Evolutionary conservation across 2,113 vertebrate species (phyloP).

Genomic region (Lepus timidus): DNA sequence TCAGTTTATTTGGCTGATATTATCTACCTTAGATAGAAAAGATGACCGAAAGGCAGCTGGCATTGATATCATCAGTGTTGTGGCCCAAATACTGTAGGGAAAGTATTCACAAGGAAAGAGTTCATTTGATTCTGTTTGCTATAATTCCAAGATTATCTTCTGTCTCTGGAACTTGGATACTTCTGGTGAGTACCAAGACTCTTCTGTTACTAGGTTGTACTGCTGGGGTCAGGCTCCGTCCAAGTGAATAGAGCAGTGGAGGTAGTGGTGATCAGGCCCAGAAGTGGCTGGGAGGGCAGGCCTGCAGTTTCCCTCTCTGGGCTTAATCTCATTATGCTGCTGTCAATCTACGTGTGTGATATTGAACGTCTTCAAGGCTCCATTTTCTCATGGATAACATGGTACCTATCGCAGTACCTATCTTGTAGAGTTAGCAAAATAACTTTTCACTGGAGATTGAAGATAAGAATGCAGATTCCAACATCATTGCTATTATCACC

Average conservation of each 20-base stretch:
- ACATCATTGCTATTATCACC: neutral
- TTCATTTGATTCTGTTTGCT: neutral
- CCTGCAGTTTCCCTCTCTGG: neutral
- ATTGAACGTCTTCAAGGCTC: neutral
- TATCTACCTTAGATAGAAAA: neutral
- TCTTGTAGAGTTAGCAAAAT: neutral
- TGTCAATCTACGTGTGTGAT: neutral
- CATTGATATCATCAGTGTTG: neutral
- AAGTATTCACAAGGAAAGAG: neutral
- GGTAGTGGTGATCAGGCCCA: accelerated
- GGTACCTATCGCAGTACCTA: neutral
- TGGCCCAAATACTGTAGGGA: neutral
- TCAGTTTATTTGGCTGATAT: neutral
- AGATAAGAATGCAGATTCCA: neutral
- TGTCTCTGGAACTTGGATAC: neutral
- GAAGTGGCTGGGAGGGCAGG: neutral
- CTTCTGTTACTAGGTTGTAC: neutral
- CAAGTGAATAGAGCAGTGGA: accelerated
- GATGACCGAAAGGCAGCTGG: neutral
- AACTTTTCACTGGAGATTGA: neutral
- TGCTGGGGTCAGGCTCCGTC: neutral
- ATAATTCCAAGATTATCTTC: neutral
- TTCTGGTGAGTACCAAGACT: neutral
- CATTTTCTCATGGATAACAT: neutral
- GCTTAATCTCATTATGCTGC: neutral